Percentiles rank a stretch among this genome's conserved stretches.
Evolutionary conservation across 1,140 invertebrate species (phyloP).

Genomic region (Odontomachus brunneus): DNA sequence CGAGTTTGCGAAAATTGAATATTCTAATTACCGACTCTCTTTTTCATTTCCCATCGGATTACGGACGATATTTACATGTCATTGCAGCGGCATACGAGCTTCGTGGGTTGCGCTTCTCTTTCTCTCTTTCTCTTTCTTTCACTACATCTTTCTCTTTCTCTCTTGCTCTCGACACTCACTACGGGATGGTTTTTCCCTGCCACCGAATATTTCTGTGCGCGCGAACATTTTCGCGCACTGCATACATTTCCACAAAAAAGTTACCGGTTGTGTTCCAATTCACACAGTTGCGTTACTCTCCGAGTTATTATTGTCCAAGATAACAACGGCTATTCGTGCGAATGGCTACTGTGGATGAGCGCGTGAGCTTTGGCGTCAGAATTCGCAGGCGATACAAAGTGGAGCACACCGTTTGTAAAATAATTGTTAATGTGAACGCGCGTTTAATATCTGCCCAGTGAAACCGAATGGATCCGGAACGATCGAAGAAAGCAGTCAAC

Average conservation of each 20-base stretch:
- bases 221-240: constrained; percentile 12
- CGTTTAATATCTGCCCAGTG: neutral
- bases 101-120: neutral
- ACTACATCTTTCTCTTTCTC: too few species aligned
- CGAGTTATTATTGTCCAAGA: constrained; percentile 26
- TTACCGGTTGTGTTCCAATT: constrained; percentile 1
- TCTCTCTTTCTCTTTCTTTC: too few species aligned
- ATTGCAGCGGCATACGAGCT: neutral
- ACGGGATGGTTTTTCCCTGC: constrained; percentile 5
- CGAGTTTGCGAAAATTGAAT: constrained; percentile 68
- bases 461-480: neutral
- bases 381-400: neutral
- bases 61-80: constrained; percentile 50
- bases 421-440: too few species aligned
- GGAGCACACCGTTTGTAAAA: neutral
- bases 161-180: neutral
- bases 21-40: constrained; percentile 73
- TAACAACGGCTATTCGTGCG: constrained; percentile 1
- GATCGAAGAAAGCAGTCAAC: neutral
- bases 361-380: neutral
- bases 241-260: constrained; percentile 38
- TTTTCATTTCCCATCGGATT: constrained; percentile 70
- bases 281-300: constrained; percentile 14
- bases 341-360: neutral
- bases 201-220: constrained; percentile 15